phyloP scores from a whole-genome alignment of 1,140 invertebrate genomes.

The Centruroides sculpturatus region DNA sequence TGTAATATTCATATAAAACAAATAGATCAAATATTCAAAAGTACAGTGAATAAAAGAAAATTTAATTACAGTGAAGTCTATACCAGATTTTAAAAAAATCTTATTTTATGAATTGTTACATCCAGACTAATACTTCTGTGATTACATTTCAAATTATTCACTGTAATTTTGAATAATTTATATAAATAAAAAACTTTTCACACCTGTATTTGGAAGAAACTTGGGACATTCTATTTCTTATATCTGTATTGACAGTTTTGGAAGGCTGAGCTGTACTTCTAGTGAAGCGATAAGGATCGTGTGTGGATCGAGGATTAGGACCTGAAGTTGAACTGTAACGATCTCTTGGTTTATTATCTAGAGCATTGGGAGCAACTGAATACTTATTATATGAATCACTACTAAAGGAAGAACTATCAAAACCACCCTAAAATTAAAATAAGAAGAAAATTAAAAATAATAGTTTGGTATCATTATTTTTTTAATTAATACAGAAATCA shows the following conservation, averaged over 20 bases:
- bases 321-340: constrained; percentile 1
- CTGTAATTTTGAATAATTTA: no score
- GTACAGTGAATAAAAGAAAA: no score
- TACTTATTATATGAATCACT: constrained; percentile 38
- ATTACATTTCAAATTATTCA: no score
- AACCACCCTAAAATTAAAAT: constrained; percentile 8
- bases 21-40: no score
- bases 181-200: not conserved
- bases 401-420: constrained; percentile 56
- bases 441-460: not conserved
- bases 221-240: constrained; percentile 16
- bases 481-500: no score
- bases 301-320: constrained; percentile 32
- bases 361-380: constrained; percentile 16
- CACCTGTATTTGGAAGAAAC: constrained; percentile 20
- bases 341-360: constrained; percentile 15
- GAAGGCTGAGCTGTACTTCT: constrained; percentile 41
- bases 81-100: no score
- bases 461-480: not conserved
- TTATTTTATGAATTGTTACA: no score
- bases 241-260: constrained; percentile 1
- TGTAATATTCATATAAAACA: no score
- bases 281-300: constrained; percentile 49
- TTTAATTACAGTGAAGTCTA: no score
- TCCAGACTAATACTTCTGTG: no score